Conservation (phyloP, 2,888 invertebrate species). For the Epinotia nisella region DNA sequence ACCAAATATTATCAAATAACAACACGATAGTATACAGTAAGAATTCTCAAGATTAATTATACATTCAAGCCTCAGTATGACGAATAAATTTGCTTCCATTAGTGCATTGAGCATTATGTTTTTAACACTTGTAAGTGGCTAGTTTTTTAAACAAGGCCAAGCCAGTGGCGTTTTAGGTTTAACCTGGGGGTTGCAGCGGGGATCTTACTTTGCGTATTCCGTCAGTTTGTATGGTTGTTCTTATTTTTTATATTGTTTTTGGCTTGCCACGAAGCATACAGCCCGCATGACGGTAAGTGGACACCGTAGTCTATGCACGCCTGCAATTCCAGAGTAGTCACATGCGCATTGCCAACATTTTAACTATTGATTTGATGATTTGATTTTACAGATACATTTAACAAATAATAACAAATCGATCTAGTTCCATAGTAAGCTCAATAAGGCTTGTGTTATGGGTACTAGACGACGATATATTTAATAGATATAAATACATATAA, state of each 20-base stretch:
- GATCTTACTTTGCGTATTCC: neutral
- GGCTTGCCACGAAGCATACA: too few species aligned
- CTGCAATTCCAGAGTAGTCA: too few species aligned
- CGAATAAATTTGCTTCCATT: constrained; percentile 69
- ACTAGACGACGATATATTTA: too few species aligned
- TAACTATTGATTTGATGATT: too few species aligned
- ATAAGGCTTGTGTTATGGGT: too few species aligned
- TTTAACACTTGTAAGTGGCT: constrained; percentile 47
- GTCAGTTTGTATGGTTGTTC: neutral
- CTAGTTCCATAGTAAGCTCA: too few species aligned
- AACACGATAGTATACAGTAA: constrained; percentile 9
- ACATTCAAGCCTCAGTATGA: constrained; percentile 59
- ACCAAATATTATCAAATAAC: constrained; percentile 1
- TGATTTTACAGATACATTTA: neutral
- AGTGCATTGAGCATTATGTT: constrained; percentile 50
- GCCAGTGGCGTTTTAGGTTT: neutral
- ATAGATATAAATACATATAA: too few species aligned
- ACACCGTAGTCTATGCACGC: too few species aligned
- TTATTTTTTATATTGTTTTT: neutral
- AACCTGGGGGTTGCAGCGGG: neutral
- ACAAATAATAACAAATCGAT: neutral
- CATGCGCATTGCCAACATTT: too few species aligned
- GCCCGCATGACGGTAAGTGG: too few species aligned
- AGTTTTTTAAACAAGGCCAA: constrained; percentile 25
- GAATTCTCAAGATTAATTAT: constrained; percentile 57